phyloP scores from a whole-genome alignment of 2,797 vertebrate species.

The Falco columbarius region DNA sequence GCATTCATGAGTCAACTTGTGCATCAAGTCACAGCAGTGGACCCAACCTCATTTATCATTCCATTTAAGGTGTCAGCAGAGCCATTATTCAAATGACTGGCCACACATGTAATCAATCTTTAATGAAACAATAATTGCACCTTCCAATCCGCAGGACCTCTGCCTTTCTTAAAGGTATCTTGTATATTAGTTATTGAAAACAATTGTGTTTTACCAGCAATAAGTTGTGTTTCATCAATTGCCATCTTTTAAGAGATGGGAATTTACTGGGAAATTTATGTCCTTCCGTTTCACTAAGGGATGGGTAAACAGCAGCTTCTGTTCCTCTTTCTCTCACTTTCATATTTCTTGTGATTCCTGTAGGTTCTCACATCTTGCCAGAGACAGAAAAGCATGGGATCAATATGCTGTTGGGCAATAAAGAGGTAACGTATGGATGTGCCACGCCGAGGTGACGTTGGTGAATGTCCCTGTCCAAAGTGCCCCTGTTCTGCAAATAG shows the following conservation, averaged over 20 bases:
- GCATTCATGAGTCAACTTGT: neutral
- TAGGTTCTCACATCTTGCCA: neutral
- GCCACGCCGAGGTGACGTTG: neutral
- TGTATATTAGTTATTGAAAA: slow-evolving; percentile 24
- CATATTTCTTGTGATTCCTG: neutral
- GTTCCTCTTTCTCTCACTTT: neutral
- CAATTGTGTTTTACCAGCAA: neutral
- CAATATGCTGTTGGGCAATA: neutral
- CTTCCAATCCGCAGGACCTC: neutral
- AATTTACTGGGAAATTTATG: neutral
- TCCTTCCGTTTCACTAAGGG: neutral
- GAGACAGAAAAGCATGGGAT: neutral
- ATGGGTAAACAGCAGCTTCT: neutral
- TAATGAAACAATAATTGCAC: slow-evolving; percentile 73
- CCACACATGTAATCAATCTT: slow-evolving; percentile 66
- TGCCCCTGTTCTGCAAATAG: neutral
- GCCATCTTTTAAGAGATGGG: neutral
- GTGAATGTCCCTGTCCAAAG: neutral
- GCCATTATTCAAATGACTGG: slow-evolving; percentile 52
- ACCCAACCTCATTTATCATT: slow-evolving; percentile 66
- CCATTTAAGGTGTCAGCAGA: slow-evolving; percentile 59
- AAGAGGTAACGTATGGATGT: neutral
- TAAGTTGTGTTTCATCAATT: neutral
- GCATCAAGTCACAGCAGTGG: neutral
- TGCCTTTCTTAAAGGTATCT: neutral